Evolutionary conservation across 2,888 invertebrate species (phyloP), one percentile per base, ranked within the genome.

Genomic region (Ophioninae sp.): DNA sequence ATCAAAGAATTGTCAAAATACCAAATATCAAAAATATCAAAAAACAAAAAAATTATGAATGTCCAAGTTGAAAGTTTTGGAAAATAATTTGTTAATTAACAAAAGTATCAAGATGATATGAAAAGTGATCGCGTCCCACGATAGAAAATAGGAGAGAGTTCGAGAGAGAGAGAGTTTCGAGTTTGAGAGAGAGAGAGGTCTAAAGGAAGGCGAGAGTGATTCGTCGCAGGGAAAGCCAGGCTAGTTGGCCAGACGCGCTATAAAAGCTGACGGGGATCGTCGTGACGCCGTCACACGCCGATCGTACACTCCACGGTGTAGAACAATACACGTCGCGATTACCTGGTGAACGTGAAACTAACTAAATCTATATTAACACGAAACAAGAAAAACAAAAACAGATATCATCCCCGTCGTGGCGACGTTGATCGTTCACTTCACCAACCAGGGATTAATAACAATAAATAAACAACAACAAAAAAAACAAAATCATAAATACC

Each of bases 241-340:
- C 84, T 83, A 87, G 87, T 87, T 86, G 85, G 87, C 10, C 85
- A 86, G 88, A 85, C 84, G 83, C 85, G 84, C 91, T 91, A 91
- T 91, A 91, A 91, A 91, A 91, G 91, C 90, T 88, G 89, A 86
- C 87, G 88, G 87, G 88, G 87, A 88, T 84, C 87, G 86, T 84
- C 86, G 85, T 89, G 87, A 85, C 88, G 86, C 89, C 90, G 90
- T 91, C 91, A 91, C 88, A 91, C 89, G 89, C 90, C 91, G 90
- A 89, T 90, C 88, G 89, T 89, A 87, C 89, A 90, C 88, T 88
- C 90, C 84, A 87, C 90, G 85, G 91, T 88, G 87, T 90, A 87
- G 89, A 91, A 87, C 89, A 79, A 61, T 58, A 73, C 75, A 72
- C 75, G 69, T 74, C 73, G 71, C 74, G 61, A 75, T 78, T 68